Percentiles rank a stretch among this genome's conserved stretches.
These are phyloP conservation scores for Mormyrus iriodes DNA, from an alignment of 2,113 vertebrate species.

Conservation along the genomic window DNA sequence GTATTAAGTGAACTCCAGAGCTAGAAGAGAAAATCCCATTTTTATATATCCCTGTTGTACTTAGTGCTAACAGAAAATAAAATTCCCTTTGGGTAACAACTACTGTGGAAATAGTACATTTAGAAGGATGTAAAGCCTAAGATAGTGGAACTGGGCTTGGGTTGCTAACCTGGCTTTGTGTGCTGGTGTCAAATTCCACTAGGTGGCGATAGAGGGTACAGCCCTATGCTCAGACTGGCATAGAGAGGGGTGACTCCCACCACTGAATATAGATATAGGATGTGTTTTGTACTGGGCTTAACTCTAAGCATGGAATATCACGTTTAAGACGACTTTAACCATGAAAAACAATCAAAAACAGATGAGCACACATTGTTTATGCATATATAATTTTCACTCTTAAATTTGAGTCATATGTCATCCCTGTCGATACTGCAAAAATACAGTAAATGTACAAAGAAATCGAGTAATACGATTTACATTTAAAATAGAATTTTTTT, in stretches of 20 bases:
- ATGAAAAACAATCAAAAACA: neutral
- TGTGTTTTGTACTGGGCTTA: neutral
- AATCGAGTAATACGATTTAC: neutral
- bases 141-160: no score
- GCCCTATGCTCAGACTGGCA: neutral
- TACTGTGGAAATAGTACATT: neutral
- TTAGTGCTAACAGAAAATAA: constrained; percentile 4
- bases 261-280: neutral
- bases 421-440: neutral
- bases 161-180: neutral
- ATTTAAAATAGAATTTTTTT: constrained; percentile 9
- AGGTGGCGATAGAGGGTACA: neutral
- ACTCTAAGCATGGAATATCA: neutral
- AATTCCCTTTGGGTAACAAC: neutral
- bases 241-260: neutral
- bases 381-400: neutral
- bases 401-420: neutral
- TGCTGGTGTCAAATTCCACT: neutral
- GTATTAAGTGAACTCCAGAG: neutral
- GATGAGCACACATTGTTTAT: neutral
- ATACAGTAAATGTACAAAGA: neutral
- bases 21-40: neutral
- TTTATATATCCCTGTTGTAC: neutral
- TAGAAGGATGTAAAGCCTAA: neutral
- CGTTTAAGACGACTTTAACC: neutral